These are phyloP conservation scores for Alaudala cheleensis DNA, from an alignment of 2,113 vertebrate genomes.

Conservation along the genomic window DNA sequence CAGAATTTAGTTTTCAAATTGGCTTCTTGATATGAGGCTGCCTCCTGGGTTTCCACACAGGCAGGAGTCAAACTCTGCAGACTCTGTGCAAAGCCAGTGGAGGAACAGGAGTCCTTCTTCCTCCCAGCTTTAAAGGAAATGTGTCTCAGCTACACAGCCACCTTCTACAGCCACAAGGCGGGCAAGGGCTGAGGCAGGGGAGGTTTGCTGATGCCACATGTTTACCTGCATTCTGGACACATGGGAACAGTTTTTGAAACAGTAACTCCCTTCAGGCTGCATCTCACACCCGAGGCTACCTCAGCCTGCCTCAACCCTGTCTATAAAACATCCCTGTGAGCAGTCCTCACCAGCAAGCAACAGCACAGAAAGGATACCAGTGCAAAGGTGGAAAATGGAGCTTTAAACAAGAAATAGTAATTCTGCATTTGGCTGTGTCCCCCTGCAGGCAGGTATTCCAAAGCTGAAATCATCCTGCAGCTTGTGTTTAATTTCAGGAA, in stretches of 20 bases:
- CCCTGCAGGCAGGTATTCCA: conserved; percentile 10
- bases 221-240: background rate
- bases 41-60: background rate
- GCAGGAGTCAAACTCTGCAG: background rate
- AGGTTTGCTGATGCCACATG: background rate
- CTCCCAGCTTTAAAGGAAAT: accelerated
- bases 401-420: background rate
- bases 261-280: background rate
- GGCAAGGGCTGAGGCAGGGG: background rate
- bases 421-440: background rate
- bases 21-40: background rate
- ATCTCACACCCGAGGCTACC: background rate
- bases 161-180: background rate
- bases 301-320: background rate
- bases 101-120: background rate
- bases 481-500: background rate
- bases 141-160: background rate
- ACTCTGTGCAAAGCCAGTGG: background rate
- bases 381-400: background rate
- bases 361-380: background rate
- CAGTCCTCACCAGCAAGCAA: background rate
- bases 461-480: background rate
- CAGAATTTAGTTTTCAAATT: background rate
- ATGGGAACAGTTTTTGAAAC: background rate
- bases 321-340: background rate